Evolutionary conservation across 2,797 vertebrate species (phyloP), one percentile per base, ranked within the genome.

Genomic region (Mormyrus hasselquistii): DNA sequence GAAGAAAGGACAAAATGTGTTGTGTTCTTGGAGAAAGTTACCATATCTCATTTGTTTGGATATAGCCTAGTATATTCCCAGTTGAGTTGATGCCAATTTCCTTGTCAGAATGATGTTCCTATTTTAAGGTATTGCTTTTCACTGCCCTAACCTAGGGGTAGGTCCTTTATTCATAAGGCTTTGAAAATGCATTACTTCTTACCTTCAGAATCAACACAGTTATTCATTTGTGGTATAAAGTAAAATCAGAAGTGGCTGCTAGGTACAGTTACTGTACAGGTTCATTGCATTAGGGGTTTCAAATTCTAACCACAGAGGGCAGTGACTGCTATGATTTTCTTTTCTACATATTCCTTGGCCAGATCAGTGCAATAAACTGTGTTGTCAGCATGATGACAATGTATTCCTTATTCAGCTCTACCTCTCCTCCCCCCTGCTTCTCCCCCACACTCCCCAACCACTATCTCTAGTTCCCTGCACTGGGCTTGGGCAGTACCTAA

Each of bases 31-130:
- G 52, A 86, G 41, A 50, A 85, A 69, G 55, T 73, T 86, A 49
- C 83, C 83, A 47, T 19, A 25, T 86, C 85, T 87, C 38, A 49
- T 87, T 87, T 86, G 65, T 65, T 50, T 89, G 7, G n/a, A 44
- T 73, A 55, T 14, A 53, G 10, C 47, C 19, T n/a, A 55, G 16
- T 25, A 50, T 25, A 59, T 82, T 87, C 44, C 41, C 62, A 12
- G 12, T 12, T 25, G 62, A 41, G 50, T 12, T 89, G 85, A 57
- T 86, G 85, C 49, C 86, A 84, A 89, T 89, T 82, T 76, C 52
- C 65, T 82, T 89, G 89, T 82, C 89, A 89, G 86, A 85, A 82
- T 76, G 89, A 82, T 87, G 69, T 82, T 87, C 50, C 16, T 44
- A 57, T 79, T 86, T 89, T 87, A 85, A 87, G 10, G n/a, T 73